Evolutionary conservation across 2,113 vertebrate species (phyloP), one percentile per base, ranked within the genome.

Genomic region (Chinchilla lanigera): DNA sequence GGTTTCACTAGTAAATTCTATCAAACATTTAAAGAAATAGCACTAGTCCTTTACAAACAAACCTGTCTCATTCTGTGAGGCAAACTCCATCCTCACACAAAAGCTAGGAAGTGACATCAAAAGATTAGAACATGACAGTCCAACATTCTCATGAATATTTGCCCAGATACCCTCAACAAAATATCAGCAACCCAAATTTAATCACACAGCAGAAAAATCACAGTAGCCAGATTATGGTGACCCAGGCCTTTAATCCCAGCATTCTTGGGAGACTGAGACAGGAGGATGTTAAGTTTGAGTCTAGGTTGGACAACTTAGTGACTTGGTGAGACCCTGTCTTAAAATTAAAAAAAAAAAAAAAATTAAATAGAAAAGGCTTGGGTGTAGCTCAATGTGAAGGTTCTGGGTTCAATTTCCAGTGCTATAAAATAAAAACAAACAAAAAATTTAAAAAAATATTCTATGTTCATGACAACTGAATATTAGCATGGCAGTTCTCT

Each of bases 151-250:
- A 50, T 52, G 3, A 92, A 77, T 58, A 56, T 56, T 56, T 26
- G 30, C n/a, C 61, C 38, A 26, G 22, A 73, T 44, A 73, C 3
- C 22, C 20, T 44, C n/a, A 58, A 92, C 38, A 58, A 92, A 33
- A 4, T 78, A 50, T 35, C 28, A 89, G n/a, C 84, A 97, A 96
- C 83, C 30, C 30, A 94, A 90, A 91, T 69, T 92, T 26, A 92
- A 52, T 35, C 78, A 38, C 28, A 83, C 65, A 44, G 86, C 44
- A 90, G 56, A 94, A 90, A 93, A 81, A 30, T 47, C 22, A 91
- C 24, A 38, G n/a, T 22, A 71, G n/a, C 67, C 67, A n/a, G 67
- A 17, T 24, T 41, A 38, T 41, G 69, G 38, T 73, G 69, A 73
- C n/a, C 13, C 69, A 73, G n/a, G 9, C 69, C 69, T 41, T 2